Conservation (phyloP, 2,113 vertebrate genomes). For the Thymallus thymallus region DNA sequence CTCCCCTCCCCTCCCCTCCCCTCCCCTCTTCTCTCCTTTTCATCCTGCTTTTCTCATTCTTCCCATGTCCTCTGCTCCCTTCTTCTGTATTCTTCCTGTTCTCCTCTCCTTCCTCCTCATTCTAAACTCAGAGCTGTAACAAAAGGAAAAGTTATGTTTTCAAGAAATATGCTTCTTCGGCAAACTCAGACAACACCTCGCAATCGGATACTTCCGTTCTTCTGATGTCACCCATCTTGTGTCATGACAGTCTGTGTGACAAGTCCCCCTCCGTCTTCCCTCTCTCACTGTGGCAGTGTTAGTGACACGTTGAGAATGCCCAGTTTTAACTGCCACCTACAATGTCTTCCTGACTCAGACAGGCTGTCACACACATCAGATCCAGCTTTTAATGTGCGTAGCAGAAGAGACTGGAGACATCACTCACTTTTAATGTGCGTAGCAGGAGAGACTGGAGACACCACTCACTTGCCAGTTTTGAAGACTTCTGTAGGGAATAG, state of each 20-base stretch:
- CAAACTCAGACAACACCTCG: conserved; percentile 9
- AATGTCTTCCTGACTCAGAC: neutral
- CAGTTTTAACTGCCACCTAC: conserved; percentile 19
- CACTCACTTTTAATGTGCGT: neutral
- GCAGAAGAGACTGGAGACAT: neutral
- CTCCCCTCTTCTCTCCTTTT: neutral
- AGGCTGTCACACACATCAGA: neutral
- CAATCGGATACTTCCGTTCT: neutral
- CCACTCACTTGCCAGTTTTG: neutral
- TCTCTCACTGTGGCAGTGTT: conserved; percentile 12
- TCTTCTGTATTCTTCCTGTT: too few relatives aligned
- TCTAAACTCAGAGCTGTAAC: too few relatives aligned
- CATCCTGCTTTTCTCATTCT: too few relatives aligned
- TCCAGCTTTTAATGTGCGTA: too few relatives aligned
- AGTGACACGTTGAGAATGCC: conserved; percentile 18
- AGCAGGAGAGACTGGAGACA: neutral
- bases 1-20: neutral
- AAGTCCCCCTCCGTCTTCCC: neutral
- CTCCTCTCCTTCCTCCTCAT: neutral
- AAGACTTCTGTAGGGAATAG: neutral
- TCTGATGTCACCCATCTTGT: neutral
- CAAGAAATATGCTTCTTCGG: too few relatives aligned
- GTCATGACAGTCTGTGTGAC: neutral
- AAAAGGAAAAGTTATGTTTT: neutral
- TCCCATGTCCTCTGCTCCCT: too few relatives aligned